These are phyloP conservation scores for Aplodontia rufa DNA, from an alignment of 2,113 vertebrate genomes.

Conservation along the genomic window DNA sequence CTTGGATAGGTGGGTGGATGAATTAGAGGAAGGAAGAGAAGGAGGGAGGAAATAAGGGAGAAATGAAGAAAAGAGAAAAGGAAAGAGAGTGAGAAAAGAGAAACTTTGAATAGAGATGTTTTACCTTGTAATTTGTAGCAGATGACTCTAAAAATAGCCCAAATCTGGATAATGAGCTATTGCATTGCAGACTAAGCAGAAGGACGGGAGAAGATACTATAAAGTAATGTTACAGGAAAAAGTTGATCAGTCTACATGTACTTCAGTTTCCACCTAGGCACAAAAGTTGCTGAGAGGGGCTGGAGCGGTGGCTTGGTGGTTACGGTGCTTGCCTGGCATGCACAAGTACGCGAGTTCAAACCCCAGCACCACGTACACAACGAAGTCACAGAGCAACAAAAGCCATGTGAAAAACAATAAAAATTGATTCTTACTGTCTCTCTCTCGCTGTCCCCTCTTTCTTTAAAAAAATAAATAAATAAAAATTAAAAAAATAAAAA, in stretches of 20 bases:
- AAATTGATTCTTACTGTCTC: too few relatives aligned
- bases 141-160: not conserved
- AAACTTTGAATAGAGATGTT: not conserved
- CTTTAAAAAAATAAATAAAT: too few relatives aligned
- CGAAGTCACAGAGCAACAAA: too few relatives aligned
- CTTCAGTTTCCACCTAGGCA: not conserved
- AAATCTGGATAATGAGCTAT: not conserved
- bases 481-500: too few relatives aligned
- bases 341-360: too few relatives aligned
- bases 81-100: not conserved
- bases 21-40: not conserved
- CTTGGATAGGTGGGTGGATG: too few relatives aligned
- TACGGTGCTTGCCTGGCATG: too few relatives aligned
- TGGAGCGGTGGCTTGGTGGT: too few relatives aligned
- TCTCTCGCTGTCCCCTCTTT: too few relatives aligned
- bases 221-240: not conserved
- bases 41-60: accelerated
- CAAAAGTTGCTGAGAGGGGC: not conserved
- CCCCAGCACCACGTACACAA: too few relatives aligned
- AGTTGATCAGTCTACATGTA: not conserved
- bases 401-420: too few relatives aligned
- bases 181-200: not conserved
- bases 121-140: not conserved
- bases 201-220: not conserved
- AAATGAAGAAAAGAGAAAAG: accelerated